These are phyloP conservation scores for Hyposoter didymator DNA, from an alignment of 2,888 invertebrate species.

Conservation along the genomic window DNA sequence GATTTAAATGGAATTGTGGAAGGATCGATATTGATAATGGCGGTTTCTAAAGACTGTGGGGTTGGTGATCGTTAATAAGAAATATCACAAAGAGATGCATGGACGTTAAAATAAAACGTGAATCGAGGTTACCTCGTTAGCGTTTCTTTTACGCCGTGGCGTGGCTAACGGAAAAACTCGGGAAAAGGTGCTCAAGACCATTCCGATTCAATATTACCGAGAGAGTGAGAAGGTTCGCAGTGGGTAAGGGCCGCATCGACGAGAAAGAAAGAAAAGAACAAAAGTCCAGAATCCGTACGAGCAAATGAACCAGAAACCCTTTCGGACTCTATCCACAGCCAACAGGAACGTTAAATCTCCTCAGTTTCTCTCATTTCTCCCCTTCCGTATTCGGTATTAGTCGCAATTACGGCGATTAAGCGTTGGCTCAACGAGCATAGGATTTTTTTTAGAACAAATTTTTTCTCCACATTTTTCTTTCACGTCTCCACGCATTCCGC, in stretches of 20 bases:
- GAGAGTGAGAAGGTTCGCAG: constrained; percentile 31
- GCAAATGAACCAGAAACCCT: constrained; percentile 73
- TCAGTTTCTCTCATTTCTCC: constrained; percentile 57
- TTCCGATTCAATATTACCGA: constrained; percentile 68
- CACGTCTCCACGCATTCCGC: constrained; percentile 5
- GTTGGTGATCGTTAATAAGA: constrained; percentile 59
- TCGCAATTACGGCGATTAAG: constrained; percentile 69
- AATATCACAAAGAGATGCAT: constrained; percentile 30
- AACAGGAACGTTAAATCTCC: constrained; percentile 54
- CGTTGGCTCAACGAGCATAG: constrained; percentile 25
- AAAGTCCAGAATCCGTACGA: constrained; percentile 37
- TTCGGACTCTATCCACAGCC: constrained; percentile 66
- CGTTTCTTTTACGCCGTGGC: constrained; percentile 52
- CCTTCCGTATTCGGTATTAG: constrained; percentile 55
- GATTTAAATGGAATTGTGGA: not conserved
- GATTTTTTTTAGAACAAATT: constrained; percentile 13
- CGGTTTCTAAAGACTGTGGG: not conserved
- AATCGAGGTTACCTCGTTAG: constrained; percentile 63
- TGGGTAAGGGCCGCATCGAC: constrained; percentile 21
- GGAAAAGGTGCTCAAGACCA: constrained; percentile 36
- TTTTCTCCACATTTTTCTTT: not conserved
- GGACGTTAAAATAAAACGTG: constrained; percentile 40
- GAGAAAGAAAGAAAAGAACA: constrained; percentile 25
- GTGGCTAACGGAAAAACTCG: constrained; percentile 53
- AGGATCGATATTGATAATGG: constrained; percentile 21